Evolutionary conservation across 2,888 invertebrate species (phyloP), one percentile per base, ranked within the genome.

Genomic region (Caenorhabditis sp.): DNA sequence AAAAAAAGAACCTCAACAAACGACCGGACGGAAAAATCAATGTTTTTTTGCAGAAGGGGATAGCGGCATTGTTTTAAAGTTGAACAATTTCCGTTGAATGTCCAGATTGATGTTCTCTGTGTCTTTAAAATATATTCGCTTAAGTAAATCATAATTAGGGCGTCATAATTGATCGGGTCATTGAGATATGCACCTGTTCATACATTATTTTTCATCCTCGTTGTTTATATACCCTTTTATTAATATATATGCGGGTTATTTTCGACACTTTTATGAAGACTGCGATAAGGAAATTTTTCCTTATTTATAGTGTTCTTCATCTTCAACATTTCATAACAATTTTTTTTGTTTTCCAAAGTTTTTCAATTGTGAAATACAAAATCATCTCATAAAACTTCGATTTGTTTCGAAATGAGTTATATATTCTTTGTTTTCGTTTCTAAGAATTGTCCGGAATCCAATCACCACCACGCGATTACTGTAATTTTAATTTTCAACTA

Each of bases 261-360:
- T 31, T 31, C 31, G 31, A 31, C 31, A 31, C 31, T 31, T 31
- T 31, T 10, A 31, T 31, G 10, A 31, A 31, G 31, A n/a, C n/a
- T 10, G 31, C 31, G 31, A 31, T 31, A 31, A 31, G 31, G 31
- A 31, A n/a, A 31, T 31, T 31, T 31, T 31, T 31, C 31, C 4
- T 10, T 31, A 31, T 31, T 31, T 31, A 31, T 31, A 31, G 31
- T 31, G 10, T 31, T 31, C 5, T 31, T 31, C n/a, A 31, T 36
- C 21, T 56, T 56, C 56, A 10, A 56, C 14, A 21, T 14, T 17
- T 21, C 25, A 25, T 21, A 14, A 23, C 5, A n/a, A n/a, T 50
- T 50, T 5, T 50, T 50, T 12, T 59, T 59, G 38, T 50, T 59
- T 65, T 59, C 53, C 52, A 59, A 14, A 20, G 43, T 36, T 59